Evolutionary conservation across 2,888 invertebrate species (phyloP), one percentile per base, ranked within the genome.

Genomic region (Nemotelus pantherinus): DNA sequence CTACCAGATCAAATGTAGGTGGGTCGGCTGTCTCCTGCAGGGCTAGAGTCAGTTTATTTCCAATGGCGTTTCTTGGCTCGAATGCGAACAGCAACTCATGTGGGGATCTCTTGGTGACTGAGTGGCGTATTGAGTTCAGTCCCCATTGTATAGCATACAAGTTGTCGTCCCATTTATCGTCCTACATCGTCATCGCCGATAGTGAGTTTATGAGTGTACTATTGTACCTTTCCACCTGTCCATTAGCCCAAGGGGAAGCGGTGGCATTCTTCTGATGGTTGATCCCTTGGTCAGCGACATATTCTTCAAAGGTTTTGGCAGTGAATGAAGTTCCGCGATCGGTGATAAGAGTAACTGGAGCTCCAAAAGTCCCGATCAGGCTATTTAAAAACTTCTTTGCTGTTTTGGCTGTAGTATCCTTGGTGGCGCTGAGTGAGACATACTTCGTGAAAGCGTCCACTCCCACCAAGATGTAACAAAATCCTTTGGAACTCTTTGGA

Each of bases 91-190:
- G 55, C 39, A 80, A 50, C 45, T 77, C 7, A 55, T 79, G 79
- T n/a, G 80, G 77, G 2, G 80, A 77, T 47, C 74, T 48, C 2
- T 75, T 57, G 0, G 81, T 80, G 1, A 79, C 63, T 10, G 48
- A 47, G 9, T 79, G 78, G n/a, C 77, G 57, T 7, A 9, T 44
- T 39, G 43, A 44, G 39, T 65, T 65, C 10, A 65, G 39, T 43
- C 65, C 65, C 65, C 65, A 65, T 43, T 65, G 65, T 7, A 65
- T 65, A n/a, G 65, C 78, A 41, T 58, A 45, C 3, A 78, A 50
- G 45, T 80, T 68, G 4, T 79, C 70, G 10, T 81, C 79, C 80
- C 81, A 81, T 70, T 80, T 79, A 6, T 68, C 57, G 2, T 78
- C 78, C 41, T 1, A n/a, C n/a, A 7, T 60, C 25, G 60, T 60